A percentile compares a stretch with the other conserved stretches of the same genome.
Conservation (phyloP, 2,797 vertebrate genomes). For the Lateolabrax maculatus region DNA sequence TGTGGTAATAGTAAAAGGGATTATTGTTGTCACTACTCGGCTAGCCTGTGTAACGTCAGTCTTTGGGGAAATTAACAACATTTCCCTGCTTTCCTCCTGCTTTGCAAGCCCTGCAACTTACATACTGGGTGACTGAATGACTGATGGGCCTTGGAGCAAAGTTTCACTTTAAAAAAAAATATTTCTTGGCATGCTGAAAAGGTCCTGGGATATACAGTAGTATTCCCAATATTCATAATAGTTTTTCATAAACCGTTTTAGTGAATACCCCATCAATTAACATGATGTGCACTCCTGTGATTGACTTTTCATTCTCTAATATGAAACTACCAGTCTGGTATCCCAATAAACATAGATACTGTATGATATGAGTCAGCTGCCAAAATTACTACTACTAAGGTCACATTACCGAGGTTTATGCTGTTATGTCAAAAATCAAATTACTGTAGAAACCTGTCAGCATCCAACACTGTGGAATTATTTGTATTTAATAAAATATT, state of each 20-base stretch:
- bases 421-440: neutral
- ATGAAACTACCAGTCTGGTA: neutral
- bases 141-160: constrained; percentile 13
- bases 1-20: constrained; percentile 50
- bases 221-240: neutral
- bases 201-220: neutral
- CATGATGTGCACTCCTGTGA: neutral
- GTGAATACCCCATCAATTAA: neutral
- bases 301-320: neutral
- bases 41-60: constrained; percentile 50
- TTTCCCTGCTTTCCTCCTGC: constrained; percentile 37
- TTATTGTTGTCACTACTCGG: constrained; percentile 65
- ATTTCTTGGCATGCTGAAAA: constrained; percentile 3
- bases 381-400: neutral
- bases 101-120: constrained; percentile 48
- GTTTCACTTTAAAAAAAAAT: neutral
- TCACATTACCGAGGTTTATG: neutral
- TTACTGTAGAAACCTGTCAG: neutral
- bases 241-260: neutral
- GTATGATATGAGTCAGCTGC: neutral
- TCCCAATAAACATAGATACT: neutral
- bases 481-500: constrained; percentile 22
- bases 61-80: constrained; percentile 71
- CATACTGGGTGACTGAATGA: constrained; percentile 27
- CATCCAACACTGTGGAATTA: constrained; percentile 5